Conservation (phyloP, 2,888 invertebrate species). For the Cactoblastis cactorum region DNA sequence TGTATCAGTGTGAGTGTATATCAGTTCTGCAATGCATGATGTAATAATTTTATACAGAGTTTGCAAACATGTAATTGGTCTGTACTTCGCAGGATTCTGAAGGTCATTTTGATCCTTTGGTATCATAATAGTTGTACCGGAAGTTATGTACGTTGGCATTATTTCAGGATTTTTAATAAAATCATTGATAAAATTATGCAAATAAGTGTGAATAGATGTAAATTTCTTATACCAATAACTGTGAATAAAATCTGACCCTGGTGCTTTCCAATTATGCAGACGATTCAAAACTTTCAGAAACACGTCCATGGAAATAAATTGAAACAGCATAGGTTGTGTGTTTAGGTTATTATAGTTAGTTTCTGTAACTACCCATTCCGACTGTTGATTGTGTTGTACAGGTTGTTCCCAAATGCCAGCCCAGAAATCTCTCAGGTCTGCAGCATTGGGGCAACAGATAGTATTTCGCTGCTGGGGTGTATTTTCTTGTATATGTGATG, state of each 20-base stretch:
- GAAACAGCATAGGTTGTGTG: conserved; percentile 6
- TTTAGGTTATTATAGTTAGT: not conserved
- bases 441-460: not conserved
- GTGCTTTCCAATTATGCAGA: conserved; percentile 18
- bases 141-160: conserved; percentile 20
- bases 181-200: conserved; percentile 14
- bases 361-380: conserved; percentile 8
- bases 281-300: conserved; percentile 7
- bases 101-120: conserved; percentile 11
- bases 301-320: conserved; percentile 4
- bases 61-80: conserved; percentile 30
- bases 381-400: conserved; percentile 10
- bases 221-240: conserved; percentile 23
- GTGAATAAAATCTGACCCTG: conserved; percentile 21
- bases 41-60: conserved; percentile 27
- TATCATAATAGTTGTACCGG: conserved; percentile 23
- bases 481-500: not conserved
- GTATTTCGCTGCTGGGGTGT: no score
- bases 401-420: conserved; percentile 14
- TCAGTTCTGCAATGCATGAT: conserved; percentile 20
- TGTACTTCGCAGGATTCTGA: conserved; percentile 26
- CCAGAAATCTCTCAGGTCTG: conserved; percentile 11
- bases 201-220: conserved; percentile 9
- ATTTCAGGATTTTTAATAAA: conserved; percentile 14
- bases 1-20: conserved; percentile 18